These are phyloP conservation scores for Ooceraea biroi DNA, from an alignment of 1,140 invertebrate species.

Conservation along the genomic window DNA sequence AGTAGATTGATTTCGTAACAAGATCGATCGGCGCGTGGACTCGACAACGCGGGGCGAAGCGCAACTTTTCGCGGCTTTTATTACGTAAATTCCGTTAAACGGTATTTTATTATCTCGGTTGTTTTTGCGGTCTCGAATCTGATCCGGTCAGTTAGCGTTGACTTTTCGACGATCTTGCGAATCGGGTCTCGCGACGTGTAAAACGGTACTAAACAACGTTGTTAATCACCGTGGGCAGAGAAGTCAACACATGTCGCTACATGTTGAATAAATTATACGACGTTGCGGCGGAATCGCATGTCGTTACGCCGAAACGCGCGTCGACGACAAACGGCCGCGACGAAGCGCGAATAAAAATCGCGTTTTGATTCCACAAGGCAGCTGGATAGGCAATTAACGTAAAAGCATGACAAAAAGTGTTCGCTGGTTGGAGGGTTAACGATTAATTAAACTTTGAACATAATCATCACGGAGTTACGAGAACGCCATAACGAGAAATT, in stretches of 20 bases:
- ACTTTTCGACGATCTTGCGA: conserved; percentile 14
- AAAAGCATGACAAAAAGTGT: not conserved
- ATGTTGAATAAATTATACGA: conserved; percentile 31
- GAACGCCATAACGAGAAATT: not conserved
- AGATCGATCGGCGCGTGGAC: no score
- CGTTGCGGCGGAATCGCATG: not conserved
- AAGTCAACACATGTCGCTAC: not conserved
- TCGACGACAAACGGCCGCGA: no score
- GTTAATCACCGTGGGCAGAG: not conserved
- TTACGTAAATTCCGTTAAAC: conserved; percentile 29
- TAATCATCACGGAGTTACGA: not conserved
- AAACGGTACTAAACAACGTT: conserved; percentile 31
- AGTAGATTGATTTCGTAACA: conserved; percentile 46
- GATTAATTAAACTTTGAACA: not conserved
- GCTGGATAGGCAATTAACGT: not conserved
- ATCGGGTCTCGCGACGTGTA: conserved; percentile 18
- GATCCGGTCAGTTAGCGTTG: conserved; percentile 31
- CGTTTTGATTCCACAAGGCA: not conserved
- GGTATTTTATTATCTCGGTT: conserved; percentile 39
- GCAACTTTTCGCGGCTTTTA: conserved; percentile 26
- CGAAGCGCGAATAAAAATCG: conserved; percentile 2
- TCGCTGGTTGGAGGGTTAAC: not conserved
- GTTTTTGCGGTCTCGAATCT: conserved; percentile 28
- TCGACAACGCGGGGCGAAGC: not conserved
- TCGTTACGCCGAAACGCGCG: not conserved